These are phyloP conservation scores for Listrodromus nycthemerus DNA, from an alignment of 2,888 invertebrate species.

Conservation along the genomic window DNA sequence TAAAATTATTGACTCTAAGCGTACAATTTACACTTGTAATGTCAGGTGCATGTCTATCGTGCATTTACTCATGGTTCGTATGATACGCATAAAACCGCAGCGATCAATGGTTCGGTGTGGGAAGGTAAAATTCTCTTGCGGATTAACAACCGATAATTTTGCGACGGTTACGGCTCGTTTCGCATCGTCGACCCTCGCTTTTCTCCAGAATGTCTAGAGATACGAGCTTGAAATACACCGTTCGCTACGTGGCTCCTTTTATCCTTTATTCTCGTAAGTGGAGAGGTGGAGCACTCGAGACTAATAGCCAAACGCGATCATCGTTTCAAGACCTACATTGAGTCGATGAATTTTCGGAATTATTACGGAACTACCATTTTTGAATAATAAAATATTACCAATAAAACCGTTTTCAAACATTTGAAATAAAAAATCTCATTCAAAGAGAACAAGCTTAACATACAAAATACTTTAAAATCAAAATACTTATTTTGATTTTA, in stretches of 20 bases:
- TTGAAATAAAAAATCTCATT: no score
- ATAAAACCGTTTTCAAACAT: no score
- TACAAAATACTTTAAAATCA: no score
- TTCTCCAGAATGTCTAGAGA: conserved; percentile 72
- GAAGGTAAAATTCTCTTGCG: conserved; percentile 44
- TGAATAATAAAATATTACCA: background rate
- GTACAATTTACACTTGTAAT: background rate
- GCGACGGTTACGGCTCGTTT: conserved; percentile 72
- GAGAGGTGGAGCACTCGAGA: conserved; percentile 62
- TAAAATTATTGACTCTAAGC: background rate
- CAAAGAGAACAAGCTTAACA: no score
- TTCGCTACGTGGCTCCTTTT: conserved; percentile 42
- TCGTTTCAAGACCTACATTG: conserved; percentile 12
- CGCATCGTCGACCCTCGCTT: conserved; percentile 76
- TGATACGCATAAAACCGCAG: background rate
- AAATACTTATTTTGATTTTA: no score
- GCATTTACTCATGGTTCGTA: background rate
- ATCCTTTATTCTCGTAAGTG: conserved; percentile 62
- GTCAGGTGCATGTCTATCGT: background rate
- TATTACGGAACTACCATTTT: background rate
- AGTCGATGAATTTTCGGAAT: background rate
- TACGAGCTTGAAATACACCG: conserved; percentile 57
- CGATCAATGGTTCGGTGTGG: conserved; percentile 24
- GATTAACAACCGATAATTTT: conserved; percentile 72
- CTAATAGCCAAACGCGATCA: conserved; percentile 10